Evolutionary conservation across 2,888 invertebrate species (phyloP), one percentile per base, ranked within the genome.

Genomic region (Monopis laevigella): DNA sequence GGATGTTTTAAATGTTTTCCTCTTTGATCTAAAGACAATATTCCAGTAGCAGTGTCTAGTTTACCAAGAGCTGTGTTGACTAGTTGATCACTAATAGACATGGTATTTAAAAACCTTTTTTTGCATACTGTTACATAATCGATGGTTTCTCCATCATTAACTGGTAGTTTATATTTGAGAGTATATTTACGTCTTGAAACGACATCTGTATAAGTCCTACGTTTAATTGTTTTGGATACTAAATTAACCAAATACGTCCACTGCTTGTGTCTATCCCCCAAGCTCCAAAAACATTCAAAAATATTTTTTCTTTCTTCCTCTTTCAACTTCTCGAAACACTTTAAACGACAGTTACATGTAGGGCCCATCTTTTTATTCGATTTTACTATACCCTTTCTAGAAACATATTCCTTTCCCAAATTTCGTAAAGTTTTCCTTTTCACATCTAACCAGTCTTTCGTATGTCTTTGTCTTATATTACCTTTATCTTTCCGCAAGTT

Each of bases 111-210:
- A 39, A 43, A 43, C 36, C 26, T 36, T 18, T 38, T 44, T 24
- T 44, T 41, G 34, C 43, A 44, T 7, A 44, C 43, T 29, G 29
- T 28, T 36, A 43, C 13, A 21, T 27, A 35, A 32, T 29, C 36
- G 17, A 4, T 6, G 11, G 6, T 11, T 28, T 28, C 4, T n/a
- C 6, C 11, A 28, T 38, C 41, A 13, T 38, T 16, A 21, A n/a
- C 11, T 28, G 16, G 29, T 11, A 44, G 19, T 26, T 26, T 38
- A 30, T 44, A 44, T 26, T 27, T 26, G 14, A 44, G 41, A 36
- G 41, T 44, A 18, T 27, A 41, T 13, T 43, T 40, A n/a, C 43
- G 43, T 21, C 36, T 41, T 12, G 41, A 41, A 11, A 10, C 11
- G 6, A 41, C 38, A 26, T 43, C 40, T 5, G 40, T 41, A 38